phyloP scores from a whole-genome alignment of 64 coral and sea anemone genomes.

The Montipora capricornis region DNA sequence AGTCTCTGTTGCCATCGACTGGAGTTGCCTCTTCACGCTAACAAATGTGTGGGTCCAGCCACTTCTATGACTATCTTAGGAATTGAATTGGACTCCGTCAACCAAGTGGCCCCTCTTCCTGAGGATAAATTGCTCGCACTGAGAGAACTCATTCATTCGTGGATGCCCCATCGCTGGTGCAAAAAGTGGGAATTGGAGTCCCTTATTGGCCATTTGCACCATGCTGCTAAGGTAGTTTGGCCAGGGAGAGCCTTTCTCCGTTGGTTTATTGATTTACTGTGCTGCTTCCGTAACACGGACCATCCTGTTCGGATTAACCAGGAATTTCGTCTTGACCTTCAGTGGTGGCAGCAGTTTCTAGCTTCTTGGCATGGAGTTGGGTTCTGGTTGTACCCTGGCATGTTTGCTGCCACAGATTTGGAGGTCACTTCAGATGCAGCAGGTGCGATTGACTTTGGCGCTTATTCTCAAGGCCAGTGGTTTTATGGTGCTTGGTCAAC shows the following conservation, averaged over 20 bases:
- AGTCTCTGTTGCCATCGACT: not conserved
- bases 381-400: constrained; percentile 49
- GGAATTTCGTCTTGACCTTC: too few relatives aligned
- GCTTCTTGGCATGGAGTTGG: too few relatives aligned
- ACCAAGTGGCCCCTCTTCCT: constrained; percentile 11
- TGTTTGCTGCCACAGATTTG: not conserved
- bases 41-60: constrained; percentile 59
- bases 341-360: too few relatives aligned
- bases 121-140: constrained; percentile 25
- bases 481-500: too few relatives aligned
- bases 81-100: constrained; percentile 46
- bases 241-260: constrained; percentile 36
- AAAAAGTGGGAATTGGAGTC: constrained; percentile 31
- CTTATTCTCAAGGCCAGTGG: not conserved
- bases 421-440: not conserved
- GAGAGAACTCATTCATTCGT: not conserved
- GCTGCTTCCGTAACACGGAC: not conserved
- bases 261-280: constrained; percentile 38
- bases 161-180: constrained; percentile 6
- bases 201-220: constrained; percentile 47
- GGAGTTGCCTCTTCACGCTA: constrained; percentile 26
- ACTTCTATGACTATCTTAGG: not conserved
- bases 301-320: constrained; percentile 30
- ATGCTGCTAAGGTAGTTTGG: constrained; percentile 46
- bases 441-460: constrained; percentile 45